phyloP scores from a whole-genome alignment of 1,140 invertebrate species.

The Dendroctonus ponderosae region DNA sequence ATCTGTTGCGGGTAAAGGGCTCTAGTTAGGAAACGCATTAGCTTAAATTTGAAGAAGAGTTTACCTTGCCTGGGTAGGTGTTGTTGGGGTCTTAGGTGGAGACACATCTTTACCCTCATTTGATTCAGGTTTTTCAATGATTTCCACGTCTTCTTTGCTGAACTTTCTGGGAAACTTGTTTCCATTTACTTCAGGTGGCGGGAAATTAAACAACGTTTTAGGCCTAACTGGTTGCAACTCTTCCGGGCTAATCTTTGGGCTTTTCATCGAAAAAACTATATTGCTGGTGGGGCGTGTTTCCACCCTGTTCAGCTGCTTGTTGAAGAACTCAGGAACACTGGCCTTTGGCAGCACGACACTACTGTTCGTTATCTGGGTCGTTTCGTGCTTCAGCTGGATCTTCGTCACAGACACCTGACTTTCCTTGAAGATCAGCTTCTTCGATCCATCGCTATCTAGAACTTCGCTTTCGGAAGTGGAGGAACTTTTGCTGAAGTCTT shows the following conservation, averaged over 20 bases:
- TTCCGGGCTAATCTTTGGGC: conserved; percentile 35
- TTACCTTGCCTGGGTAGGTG: conserved; percentile 30
- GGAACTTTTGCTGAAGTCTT: conserved; percentile 25
- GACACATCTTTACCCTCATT: conserved; percentile 38
- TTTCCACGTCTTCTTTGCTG: conserved; percentile 55
- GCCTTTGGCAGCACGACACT: conserved; percentile 39
- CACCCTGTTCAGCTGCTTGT: conserved; percentile 68
- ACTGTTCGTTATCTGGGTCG: conserved; percentile 36
- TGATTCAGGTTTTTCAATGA: conserved; percentile 51
- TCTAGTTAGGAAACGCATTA: not conserved
- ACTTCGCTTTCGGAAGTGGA: conserved; percentile 24
- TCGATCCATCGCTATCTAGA: conserved; percentile 17
- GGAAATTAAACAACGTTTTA: conserved; percentile 36
- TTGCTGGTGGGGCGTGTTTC: conserved; percentile 60
- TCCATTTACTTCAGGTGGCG: conserved; percentile 3
- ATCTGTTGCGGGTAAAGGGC: not conserved
- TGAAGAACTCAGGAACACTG: conserved; percentile 68
- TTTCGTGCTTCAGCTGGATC: conserved; percentile 44
- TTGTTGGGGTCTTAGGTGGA: conserved; percentile 39
- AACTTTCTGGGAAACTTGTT: conserved; percentile 47
- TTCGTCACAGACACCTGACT: conserved; percentile 47
- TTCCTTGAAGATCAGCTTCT: conserved; percentile 30
- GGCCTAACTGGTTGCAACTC: conserved; percentile 17
- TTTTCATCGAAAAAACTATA: conserved; percentile 59
- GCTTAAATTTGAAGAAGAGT: not conserved